These are phyloP conservation scores for Craniophora ligustri DNA, from an alignment of 2,888 invertebrate genomes.

Conservation along the genomic window DNA sequence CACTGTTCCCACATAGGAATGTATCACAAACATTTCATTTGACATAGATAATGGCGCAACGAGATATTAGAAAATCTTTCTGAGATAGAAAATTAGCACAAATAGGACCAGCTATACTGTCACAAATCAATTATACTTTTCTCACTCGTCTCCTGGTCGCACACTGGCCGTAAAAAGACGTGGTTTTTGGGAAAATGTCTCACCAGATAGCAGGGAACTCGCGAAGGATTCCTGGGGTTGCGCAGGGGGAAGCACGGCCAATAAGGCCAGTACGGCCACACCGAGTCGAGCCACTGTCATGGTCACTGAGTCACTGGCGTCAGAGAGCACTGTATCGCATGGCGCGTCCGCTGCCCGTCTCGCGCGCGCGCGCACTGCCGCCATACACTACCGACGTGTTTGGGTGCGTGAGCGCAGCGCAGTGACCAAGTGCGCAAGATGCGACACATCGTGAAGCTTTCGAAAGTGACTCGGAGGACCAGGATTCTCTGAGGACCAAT, in stretches of 20 bases:
- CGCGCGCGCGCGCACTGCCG: conserved; percentile 69
- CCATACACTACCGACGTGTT: conserved; percentile 75
- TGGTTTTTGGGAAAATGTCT: conserved; percentile 54
- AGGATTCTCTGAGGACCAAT: background rate
- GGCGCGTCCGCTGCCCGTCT: conserved; percentile 71
- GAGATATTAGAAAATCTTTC: conserved; percentile 34
- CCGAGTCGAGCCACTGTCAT: conserved; percentile 68
- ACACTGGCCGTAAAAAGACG: conserved; percentile 41
- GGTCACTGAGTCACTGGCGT: conserved; percentile 66
- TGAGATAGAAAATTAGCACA: conserved; percentile 4
- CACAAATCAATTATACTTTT: conserved; percentile 26
- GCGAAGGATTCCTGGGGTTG: conserved; percentile 93
- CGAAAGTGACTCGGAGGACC: background rate
- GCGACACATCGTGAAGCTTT: conserved; percentile 2
- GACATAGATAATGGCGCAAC: conserved; percentile 12
- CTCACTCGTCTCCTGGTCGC: conserved; percentile 1
- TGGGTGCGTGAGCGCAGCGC: conserved; percentile 54
- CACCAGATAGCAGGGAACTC: conserved; percentile 95
- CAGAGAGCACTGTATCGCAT: conserved; percentile 64
- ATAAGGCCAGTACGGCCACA: conserved; percentile 63
- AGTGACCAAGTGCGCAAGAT: conserved; percentile 40
- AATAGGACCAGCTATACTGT: conserved; percentile 6
- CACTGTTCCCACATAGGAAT: conserved; percentile 5
- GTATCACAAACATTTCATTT: conserved; percentile 9
- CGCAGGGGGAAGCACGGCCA: conserved; percentile 60